These are phyloP conservation scores for Ligdia adustata DNA, from an alignment of 2,888 invertebrate genomes.

Conservation along the genomic window DNA sequence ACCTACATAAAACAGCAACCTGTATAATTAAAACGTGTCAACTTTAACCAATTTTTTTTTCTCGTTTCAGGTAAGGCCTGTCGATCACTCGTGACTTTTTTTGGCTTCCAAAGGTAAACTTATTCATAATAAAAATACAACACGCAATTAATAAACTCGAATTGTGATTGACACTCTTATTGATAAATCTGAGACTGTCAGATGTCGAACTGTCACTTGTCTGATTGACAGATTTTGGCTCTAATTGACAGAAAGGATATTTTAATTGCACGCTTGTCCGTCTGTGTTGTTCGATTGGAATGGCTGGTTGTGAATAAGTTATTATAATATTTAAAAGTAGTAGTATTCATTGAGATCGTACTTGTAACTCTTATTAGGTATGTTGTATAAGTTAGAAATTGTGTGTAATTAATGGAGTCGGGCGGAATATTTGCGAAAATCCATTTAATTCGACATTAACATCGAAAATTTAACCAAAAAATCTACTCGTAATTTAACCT, in stretches of 20 bases:
- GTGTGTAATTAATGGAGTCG: too few species aligned
- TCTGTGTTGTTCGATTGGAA: conserved; percentile 12
- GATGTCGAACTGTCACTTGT: conserved; percentile 48
- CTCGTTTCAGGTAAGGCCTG: conserved; percentile 20
- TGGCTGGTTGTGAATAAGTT: conserved; percentile 16
- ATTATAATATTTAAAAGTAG: background rate
- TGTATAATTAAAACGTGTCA: background rate
- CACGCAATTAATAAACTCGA: conserved; percentile 1
- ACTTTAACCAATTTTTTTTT: background rate
- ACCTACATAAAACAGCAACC: too few species aligned
- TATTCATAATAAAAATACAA: background rate
- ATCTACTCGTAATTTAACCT: too few species aligned
- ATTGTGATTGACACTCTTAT: conserved; percentile 33
- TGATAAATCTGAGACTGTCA: conserved; percentile 53
- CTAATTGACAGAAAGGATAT: conserved; percentile 70
- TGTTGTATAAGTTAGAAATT: too few species aligned
- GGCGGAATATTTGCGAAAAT: too few species aligned
- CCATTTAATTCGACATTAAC: too few species aligned
- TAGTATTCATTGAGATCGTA: too few species aligned
- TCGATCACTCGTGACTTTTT: conserved; percentile 9
- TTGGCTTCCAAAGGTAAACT: conserved; percentile 14
- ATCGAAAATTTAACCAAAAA: too few species aligned
- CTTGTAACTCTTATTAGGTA: too few species aligned
- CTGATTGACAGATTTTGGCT: conserved; percentile 73
- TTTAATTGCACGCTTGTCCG: conserved; percentile 59